phyloP scores from a whole-genome alignment of 1,140 invertebrate genomes.

The Paralvinella palmiformis region DNA sequence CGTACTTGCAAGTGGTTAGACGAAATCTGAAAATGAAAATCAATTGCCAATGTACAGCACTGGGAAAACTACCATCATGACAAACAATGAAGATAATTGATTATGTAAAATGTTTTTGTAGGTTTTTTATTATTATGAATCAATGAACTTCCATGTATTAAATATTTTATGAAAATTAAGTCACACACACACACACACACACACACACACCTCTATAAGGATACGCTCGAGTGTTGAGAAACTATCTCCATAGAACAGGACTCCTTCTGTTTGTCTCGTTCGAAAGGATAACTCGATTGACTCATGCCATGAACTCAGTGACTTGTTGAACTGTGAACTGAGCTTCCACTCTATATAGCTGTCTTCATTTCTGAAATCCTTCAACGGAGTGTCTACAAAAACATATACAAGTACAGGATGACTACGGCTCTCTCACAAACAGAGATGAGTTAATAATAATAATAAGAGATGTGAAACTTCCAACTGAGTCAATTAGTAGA shows the following conservation, averaged over 20 bases:
- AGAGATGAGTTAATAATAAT: too few species aligned
- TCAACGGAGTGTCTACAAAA: constrained; percentile 56
- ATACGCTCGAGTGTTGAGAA: constrained; percentile 78
- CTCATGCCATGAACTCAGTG: constrained; percentile 34
- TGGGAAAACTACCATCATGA: too few species aligned
- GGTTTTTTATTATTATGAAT: too few species aligned
- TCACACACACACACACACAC: neutral
- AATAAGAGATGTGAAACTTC: too few species aligned
- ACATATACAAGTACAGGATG: too few species aligned
- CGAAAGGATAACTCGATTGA: constrained; percentile 85
- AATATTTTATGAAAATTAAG: neutral
- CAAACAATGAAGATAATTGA: too few species aligned
- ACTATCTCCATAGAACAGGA: constrained; percentile 53
- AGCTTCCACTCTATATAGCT: constrained; percentile 93
- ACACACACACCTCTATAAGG: neutral
- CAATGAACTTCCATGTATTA: neutral
- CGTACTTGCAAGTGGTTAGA: constrained; percentile 64
- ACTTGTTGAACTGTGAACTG: constrained; percentile 58
- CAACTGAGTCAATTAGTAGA: too few species aligned
- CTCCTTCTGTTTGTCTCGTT: constrained; percentile 77
- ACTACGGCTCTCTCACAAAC: too few species aligned
- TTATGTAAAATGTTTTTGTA: too few species aligned
- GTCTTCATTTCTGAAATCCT: constrained; percentile 70
- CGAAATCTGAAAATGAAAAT: constrained; percentile 62
- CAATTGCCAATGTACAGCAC: neutral